Conservation (phyloP, 2,113 vertebrate genomes). For the Marmota flaviventris region DNA sequence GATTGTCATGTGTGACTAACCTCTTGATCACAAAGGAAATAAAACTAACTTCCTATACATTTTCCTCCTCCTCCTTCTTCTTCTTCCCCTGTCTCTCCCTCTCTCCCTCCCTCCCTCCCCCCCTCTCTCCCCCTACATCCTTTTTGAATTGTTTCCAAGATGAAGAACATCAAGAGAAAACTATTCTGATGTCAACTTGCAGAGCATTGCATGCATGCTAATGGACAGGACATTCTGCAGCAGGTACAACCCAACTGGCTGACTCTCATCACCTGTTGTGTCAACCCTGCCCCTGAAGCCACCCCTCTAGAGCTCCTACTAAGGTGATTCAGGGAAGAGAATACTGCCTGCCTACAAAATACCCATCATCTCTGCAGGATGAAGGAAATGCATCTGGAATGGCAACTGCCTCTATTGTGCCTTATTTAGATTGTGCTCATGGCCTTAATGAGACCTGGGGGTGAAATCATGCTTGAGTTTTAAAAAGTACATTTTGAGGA, state of each 20-base stretch:
- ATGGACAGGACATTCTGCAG: not conserved
- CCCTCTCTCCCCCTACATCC: not conserved
- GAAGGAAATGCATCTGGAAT: not conserved
- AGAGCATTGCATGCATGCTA: not conserved
- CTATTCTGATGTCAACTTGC: not conserved
- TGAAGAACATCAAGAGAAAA: not conserved
- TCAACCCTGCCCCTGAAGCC: not conserved
- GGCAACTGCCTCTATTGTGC: not conserved
- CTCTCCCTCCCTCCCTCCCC: not conserved
- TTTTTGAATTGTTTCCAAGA: not conserved
- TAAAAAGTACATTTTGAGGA: not conserved
- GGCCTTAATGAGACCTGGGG: not conserved
- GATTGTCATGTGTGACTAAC: not conserved
- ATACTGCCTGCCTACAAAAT: not conserved
- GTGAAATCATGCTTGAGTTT: not conserved
- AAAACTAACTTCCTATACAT: not conserved
- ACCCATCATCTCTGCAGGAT: not conserved
- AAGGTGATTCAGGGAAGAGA: not conserved
- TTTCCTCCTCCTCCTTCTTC: fast-evolving
- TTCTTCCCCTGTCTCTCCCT: not conserved
- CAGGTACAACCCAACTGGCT: not conserved
- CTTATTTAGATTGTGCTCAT: not conserved
- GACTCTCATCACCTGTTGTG: not conserved
- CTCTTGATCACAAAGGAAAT: not conserved
- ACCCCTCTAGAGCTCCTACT: not conserved